Evolutionary conservation across 2,797 vertebrate genomes (phyloP), one percentile per base, ranked within the genome.

Genomic region (Mus caroli): DNA sequence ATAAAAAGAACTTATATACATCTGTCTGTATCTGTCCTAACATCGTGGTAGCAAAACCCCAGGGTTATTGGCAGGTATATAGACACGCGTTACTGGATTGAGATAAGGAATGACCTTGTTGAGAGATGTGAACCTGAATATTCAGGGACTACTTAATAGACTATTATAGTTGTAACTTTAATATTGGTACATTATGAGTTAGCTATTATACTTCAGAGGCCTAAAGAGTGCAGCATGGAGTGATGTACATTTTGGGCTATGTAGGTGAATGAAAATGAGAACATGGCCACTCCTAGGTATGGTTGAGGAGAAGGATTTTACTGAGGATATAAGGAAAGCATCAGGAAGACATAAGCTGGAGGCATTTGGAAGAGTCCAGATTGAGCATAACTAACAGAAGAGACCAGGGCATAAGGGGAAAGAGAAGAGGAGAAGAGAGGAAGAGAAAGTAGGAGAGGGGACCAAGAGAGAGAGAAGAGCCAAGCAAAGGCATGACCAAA

Each of bases 71-170:
- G 28, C 88, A 37, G 46, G 60, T 34, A 22, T n/a, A 24, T n/a
- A 85, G 40, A 31, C 60, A 89, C 7, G 43, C 10, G 6, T 19
- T 78, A 40, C 88, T 97, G 87, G n/a, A 56, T 93, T 86, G 9
- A 56, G 69, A 12, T 69, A 34, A 20, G 77, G 95, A 96, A 92
- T 73, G 12, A 94, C 80, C 24, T 75, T 13, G 88, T 19, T 67
- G 20, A 95, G 40, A 54, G 87, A 34, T 79, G n/a, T 60, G 52
- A 0, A 88, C 2, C 64, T 71, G 64, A 96, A 62, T 1, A 52
- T 31, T 6, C 37, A 85, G 34, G 24, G 3, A 14, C 54, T n/a
- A 31, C 34, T 79, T 62, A 75, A 78, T 11, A 92, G 14, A 10
- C 2, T 62, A 13, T 92, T 91, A 50, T 94, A 10, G 37, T 34